Conservation (phyloP, 2,797 vertebrate genomes). For the Aphelocoma californica region DNA sequence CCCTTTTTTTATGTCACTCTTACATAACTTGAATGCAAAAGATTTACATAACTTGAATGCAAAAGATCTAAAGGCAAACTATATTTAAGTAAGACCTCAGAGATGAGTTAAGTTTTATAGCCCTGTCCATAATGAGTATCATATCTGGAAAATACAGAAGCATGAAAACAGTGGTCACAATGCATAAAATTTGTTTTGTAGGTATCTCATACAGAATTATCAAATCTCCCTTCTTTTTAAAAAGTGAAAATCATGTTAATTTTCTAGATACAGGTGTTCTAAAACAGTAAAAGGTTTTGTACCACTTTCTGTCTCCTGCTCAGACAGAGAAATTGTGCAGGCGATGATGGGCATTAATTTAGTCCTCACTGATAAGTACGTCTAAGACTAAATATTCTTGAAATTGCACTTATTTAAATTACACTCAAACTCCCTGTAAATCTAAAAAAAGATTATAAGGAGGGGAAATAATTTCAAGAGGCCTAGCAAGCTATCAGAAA, state of each 20-base stretch:
- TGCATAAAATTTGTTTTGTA: neutral
- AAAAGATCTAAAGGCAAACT: neutral
- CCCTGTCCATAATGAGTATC: neutral
- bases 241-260: neutral
- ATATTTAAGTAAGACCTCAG: neutral
- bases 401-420: slow-evolving; percentile 41
- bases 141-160: neutral
- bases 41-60: neutral
- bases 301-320: neutral
- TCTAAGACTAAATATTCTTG: slow-evolving; percentile 43
- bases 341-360: slow-evolving; percentile 8
- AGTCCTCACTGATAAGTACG: slow-evolving; percentile 17
- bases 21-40: neutral
- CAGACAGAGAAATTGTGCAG: neutral
- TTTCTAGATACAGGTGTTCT: neutral
- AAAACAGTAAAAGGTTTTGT: neutral
- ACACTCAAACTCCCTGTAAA: neutral
- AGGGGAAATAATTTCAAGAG: neutral
- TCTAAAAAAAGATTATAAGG: neutral
- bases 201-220: neutral
- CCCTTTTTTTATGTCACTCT: neutral
- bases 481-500: neutral
- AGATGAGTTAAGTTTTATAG: neutral
- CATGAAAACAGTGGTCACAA: neutral
- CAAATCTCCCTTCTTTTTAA: neutral